Conservation (phyloP, 2,797 vertebrate genomes). For the Chrysolophus pictus region DNA sequence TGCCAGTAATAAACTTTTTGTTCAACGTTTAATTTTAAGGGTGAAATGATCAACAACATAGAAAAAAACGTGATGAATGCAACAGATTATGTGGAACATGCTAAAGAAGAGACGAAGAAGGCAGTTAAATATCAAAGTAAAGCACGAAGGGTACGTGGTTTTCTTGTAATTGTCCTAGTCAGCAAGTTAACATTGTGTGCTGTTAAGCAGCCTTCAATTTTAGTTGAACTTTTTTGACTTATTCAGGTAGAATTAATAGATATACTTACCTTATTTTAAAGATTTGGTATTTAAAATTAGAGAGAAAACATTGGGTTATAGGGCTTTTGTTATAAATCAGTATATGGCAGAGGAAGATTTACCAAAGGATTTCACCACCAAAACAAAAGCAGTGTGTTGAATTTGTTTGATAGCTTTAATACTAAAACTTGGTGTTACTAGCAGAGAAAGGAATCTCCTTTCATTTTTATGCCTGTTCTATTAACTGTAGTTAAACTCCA, state of each 20-base stretch:
- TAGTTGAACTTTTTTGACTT: not conserved
- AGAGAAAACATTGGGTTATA: not conserved
- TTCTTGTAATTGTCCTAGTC: not conserved
- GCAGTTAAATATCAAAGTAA: conserved; percentile 93
- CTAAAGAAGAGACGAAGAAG: conserved; percentile 95
- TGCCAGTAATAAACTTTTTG: not conserved
- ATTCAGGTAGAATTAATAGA: not conserved
- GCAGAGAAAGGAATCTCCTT: not conserved
- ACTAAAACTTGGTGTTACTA: rapidly evolving
- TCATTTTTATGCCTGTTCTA: rapidly evolving
- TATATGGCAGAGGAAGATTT: not conserved
- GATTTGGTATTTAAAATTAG: not conserved
- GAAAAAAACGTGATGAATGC: conserved; percentile 93
- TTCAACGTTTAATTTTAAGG: conserved; percentile 77
- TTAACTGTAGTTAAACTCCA: not conserved
- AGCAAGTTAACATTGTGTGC: not conserved
- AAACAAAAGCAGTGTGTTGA: not conserved
- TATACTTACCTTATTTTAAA: not conserved
- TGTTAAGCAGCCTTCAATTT: not conserved
- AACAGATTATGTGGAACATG: conserved; percentile 87
- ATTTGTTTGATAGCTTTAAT: not conserved
- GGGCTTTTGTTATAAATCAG: not conserved
- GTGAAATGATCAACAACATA: conserved; percentile 97
- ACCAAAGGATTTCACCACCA: not conserved
- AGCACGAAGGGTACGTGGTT: conserved; percentile 87